A percentile compares a stretch with the other conserved stretches of the same genome.
These are phyloP conservation scores for Arctia plantaginis DNA, from an alignment of 2,888 invertebrate species.

Conservation along the genomic window DNA sequence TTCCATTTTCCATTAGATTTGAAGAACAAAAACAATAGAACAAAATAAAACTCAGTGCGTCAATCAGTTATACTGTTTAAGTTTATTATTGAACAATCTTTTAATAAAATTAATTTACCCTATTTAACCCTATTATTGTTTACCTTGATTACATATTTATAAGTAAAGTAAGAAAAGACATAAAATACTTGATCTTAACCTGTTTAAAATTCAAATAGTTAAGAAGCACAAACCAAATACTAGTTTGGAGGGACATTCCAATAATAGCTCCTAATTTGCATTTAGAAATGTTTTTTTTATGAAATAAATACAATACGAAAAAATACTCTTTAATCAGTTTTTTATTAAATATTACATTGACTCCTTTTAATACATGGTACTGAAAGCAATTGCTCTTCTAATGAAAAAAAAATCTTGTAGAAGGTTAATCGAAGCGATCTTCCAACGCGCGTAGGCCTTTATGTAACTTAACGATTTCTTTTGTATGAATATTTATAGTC, in stretches of 20 bases:
- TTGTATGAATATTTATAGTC: slow-evolving; percentile 21
- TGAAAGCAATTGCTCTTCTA: slow-evolving; percentile 26
- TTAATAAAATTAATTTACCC: not conserved
- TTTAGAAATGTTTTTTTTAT: not conserved
- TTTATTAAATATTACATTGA: slow-evolving; percentile 14
- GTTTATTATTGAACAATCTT: too few relatives aligned
- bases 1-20: too few relatives aligned
- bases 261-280: slow-evolving; percentile 63
- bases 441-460: slow-evolving; percentile 21
- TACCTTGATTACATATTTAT: not conserved
- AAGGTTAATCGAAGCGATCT: slow-evolving; percentile 45
- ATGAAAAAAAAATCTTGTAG: slow-evolving; percentile 36
- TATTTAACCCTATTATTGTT: not conserved
- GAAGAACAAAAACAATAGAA: too few relatives aligned
- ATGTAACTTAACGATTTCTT: slow-evolving; percentile 21
- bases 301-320: not conserved
- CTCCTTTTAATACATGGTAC: slow-evolving; percentile 21
- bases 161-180: not conserved
- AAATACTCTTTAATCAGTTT: not conserved
- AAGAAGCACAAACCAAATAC: slow-evolving; percentile 29
- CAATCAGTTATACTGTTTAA: too few relatives aligned
- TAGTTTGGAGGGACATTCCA: slow-evolving; percentile 58
- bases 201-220: slow-evolving; percentile 2
- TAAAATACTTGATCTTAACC: not conserved
- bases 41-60: too few relatives aligned